Conservation (phyloP, 1,140 invertebrate species). For the Drosophila dunni region DNA sequence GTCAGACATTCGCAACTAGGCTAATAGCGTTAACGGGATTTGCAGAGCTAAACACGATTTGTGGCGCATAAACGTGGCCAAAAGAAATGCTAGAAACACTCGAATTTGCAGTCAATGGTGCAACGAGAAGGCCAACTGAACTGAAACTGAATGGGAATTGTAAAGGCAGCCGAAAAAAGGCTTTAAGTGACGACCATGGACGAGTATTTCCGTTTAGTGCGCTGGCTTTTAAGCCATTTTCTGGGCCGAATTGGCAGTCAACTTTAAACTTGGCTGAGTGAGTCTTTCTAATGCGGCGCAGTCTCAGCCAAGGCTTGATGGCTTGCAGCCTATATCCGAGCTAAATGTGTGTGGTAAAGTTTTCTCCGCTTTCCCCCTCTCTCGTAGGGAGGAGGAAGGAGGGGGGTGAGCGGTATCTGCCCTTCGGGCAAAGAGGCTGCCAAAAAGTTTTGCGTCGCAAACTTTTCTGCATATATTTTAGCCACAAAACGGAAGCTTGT, state of each 20-base stretch:
- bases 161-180: constrained; percentile 14
- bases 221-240: constrained; percentile 62
- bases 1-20: not conserved
- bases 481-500: constrained; percentile 78
- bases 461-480: constrained; percentile 80
- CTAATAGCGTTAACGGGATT: constrained; percentile 11
- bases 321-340: constrained; percentile 33
- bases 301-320: constrained; percentile 14
- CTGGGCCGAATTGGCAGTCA: constrained; percentile 46
- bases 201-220: constrained; percentile 68
- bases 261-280: constrained; percentile 48
- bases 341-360: constrained; percentile 37
- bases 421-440: constrained; percentile 59
- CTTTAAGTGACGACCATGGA: constrained; percentile 54
- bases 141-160: too few relatives aligned
- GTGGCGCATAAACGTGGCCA: constrained; percentile 27
- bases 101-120: constrained; percentile 21
- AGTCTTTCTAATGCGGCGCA: constrained; percentile 37
- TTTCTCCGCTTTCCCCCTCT: not conserved
- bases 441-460: constrained; percentile 77
- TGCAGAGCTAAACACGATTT: not conserved
- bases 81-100: not conserved
- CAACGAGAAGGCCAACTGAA: not conserved
- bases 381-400: too few relatives aligned
- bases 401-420: not conserved